Evolutionary conservation across 2,888 invertebrate species (phyloP).

Genomic region (Hyposoter didymator): DNA sequence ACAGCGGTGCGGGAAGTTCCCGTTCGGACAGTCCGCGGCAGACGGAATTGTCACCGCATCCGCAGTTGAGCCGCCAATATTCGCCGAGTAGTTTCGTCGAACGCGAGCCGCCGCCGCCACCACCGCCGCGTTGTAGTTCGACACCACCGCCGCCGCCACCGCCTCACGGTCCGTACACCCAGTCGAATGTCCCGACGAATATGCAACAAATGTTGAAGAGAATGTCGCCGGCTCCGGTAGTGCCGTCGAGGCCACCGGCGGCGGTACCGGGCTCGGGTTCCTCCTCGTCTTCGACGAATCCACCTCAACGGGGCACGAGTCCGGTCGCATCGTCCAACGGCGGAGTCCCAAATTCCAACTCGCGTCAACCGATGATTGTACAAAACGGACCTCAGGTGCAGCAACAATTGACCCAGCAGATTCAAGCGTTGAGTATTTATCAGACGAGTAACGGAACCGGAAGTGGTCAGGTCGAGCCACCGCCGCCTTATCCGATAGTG

Average conservation of each 20-base stretch:
- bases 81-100: conserved; percentile 88
- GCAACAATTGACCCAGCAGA: conserved; percentile 94
- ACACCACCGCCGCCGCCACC: conserved; percentile 88
- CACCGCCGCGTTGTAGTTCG: conserved; percentile 90
- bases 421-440: conserved; percentile 93
- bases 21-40: conserved; percentile 95
- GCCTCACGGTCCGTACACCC: conserved; percentile 84
- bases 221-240: conserved; percentile 91
- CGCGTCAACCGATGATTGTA: conserved; percentile 91
- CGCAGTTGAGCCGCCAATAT: conserved; percentile 90
- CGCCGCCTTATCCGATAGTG: conserved; percentile 86
- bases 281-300: conserved; percentile 81
- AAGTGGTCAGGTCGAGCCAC: conserved; percentile 82
- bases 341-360: conserved; percentile 82
- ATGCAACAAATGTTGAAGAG: conserved; percentile 91
- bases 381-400: conserved; percentile 91
- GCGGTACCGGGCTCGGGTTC: conserved; percentile 85
- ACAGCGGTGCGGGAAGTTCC: conserved; percentile 95
- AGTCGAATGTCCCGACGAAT: conserved; percentile 87
- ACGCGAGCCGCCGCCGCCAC: conserved; percentile 89
- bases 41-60: conserved; percentile 86
- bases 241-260: conserved; percentile 88
- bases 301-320: conserved; percentile 89
- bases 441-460: conserved; percentile 85
- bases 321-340: conserved; percentile 87